Evolutionary conservation across 2,797 vertebrate species (phyloP), one percentile per base, ranked within the genome.

Genomic region (Sebastes taczanowskii): DNA sequence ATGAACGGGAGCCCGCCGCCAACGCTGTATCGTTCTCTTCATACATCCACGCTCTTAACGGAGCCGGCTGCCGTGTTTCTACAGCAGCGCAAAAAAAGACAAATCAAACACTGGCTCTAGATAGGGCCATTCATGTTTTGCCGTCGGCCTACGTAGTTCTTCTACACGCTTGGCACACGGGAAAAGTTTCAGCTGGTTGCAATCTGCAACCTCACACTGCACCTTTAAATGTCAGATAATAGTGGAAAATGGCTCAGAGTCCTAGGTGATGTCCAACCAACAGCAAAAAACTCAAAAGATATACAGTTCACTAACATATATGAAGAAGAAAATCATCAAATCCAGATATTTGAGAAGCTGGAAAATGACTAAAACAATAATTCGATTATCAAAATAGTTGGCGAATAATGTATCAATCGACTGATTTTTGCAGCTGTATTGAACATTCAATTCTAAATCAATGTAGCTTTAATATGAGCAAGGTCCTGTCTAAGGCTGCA

Each of bases 151-250:
- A 0, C 18, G 7, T 46, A 49, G 46, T 52, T 52, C 46, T 49
- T 0, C 18, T 52, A 52, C 18, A 52, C 7, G 46, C 42, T 38
- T 8, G 46, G 0, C 46, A 52, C 46, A 52, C 3, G 0, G 7
- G 18, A 52, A 18, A 52, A 52, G 18, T 20, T 52, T 38, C 35
- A 38, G 13, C 35, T 38, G 13, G 35, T 38, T 38, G 35, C 18
- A 20, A 52, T 8, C 18, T 52, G 46, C 16, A 20, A 20, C 16
- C 16, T 52, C 46, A 52, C 20, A n/a, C 46, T 52, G 46, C 8
- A 20, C 46, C 46, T 52, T 52, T 20, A 52, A 77, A 42, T 60
- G 30, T 72, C 29, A 60, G 23, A 32, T 59, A 22, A 46, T 16
- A n/a, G 5, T 30, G 6, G 20, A 63, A 64, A 46, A 20, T 16